Conservation (phyloP, 2,113 vertebrate species). For the Rhabdornis inornatus region DNA sequence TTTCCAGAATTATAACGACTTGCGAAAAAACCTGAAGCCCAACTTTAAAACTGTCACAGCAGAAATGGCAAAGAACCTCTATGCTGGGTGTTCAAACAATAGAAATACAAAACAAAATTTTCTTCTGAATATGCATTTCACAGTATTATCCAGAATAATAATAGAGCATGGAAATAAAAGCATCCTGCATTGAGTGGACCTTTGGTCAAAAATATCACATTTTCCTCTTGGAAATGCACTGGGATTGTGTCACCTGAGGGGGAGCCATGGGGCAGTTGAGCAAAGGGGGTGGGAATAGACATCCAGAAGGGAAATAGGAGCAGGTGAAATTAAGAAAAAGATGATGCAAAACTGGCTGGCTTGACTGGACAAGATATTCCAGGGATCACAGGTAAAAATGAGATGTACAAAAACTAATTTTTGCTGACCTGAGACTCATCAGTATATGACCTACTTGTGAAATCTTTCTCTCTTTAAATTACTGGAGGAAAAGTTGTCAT, state of each 20-base stretch:
- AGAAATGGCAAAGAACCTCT: background rate
- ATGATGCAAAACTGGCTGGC: fast-evolving
- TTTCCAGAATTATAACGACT: background rate
- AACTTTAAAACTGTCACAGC: background rate
- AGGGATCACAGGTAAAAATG: background rate
- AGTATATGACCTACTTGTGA: background rate
- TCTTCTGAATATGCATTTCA: background rate
- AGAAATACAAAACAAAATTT: background rate
- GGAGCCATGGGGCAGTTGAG: background rate
- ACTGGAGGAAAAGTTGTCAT: background rate
- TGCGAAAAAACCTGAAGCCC: background rate
- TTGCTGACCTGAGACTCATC: background rate
- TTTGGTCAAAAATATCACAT: background rate
- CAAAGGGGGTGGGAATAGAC: background rate
- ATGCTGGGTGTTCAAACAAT: background rate
- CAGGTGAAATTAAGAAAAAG: background rate
- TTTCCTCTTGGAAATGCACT: background rate
- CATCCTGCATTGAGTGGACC: background rate
- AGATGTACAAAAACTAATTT: background rate
- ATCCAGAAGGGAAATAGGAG: background rate
- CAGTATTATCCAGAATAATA: background rate
- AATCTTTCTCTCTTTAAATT: background rate
- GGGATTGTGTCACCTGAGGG: background rate
- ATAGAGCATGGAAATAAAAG: background rate
- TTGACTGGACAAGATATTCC: background rate